Evolutionary conservation across 2,888 invertebrate genomes (phyloP).

Genomic region (Strigamia crassipes): DNA sequence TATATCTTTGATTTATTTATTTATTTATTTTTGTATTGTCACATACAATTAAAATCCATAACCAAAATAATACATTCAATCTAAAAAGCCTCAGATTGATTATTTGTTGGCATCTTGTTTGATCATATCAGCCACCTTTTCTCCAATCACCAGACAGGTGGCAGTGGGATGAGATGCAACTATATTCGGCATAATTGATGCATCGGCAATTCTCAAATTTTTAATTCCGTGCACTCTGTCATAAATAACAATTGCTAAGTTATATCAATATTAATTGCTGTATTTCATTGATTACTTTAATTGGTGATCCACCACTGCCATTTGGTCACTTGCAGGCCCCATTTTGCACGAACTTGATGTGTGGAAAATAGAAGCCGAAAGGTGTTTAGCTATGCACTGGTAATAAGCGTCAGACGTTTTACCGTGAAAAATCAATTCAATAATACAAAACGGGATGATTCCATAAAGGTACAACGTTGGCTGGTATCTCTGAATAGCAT

Average conservation of each 20-base stretch:
- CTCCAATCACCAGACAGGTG: slow-evolving; percentile 80
- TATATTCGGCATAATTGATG: slow-evolving; percentile 78
- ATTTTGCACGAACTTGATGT: slow-evolving; percentile 39
- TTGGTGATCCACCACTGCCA: slow-evolving; percentile 15
- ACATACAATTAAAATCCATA: too few relatives aligned
- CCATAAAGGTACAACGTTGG: neutral
- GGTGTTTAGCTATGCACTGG: neutral
- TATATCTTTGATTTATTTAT: too few relatives aligned
- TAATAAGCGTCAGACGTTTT: neutral
- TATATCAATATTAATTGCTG: too few relatives aligned
- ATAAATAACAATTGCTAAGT: too few relatives aligned
- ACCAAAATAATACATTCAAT: too few relatives aligned
- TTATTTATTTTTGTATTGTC: too few relatives aligned
- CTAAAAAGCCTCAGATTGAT: too few relatives aligned
- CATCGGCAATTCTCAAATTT: slow-evolving; percentile 74
- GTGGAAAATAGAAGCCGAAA: neutral
- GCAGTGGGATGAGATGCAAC: slow-evolving; percentile 78
- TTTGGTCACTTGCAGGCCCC: slow-evolving; percentile 4
- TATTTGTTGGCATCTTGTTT: too few relatives aligned
- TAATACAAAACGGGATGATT: neutral
- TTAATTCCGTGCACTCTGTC: slow-evolving; percentile 68
- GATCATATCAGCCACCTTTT: slow-evolving; percentile 81
- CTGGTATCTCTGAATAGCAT: neutral
- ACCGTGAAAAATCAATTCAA: too few relatives aligned
- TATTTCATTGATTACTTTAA: slow-evolving; percentile 14